Evolutionary conservation across 1,140 invertebrate genomes (phyloP).

Genomic region (Cydia splendana): DNA sequence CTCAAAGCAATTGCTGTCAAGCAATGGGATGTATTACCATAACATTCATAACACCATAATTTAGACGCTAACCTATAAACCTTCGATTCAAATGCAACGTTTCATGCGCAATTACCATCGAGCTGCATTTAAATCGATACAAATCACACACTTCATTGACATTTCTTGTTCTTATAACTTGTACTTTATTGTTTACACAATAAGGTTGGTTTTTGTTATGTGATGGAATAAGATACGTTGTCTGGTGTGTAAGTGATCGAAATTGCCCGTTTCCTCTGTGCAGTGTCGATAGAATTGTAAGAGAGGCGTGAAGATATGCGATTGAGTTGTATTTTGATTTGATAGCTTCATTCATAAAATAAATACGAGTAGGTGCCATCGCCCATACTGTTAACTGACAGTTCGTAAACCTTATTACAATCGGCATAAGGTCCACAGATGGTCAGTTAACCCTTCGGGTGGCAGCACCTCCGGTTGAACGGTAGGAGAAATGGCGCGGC

Average conservation of each 20-base stretch:
- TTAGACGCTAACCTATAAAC: neutral
- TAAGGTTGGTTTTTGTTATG: neutral
- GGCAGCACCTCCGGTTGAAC: too few relatives aligned
- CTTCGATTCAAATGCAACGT: neutral
- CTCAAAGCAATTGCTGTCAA: neutral
- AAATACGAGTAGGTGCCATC: neutral
- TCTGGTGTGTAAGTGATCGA: neutral
- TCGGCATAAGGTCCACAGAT: too few relatives aligned
- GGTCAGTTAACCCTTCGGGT: too few relatives aligned
- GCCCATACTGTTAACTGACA: too few relatives aligned
- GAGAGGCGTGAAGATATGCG: neutral
- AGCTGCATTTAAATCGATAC: constrained; percentile 4
- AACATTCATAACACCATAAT: neutral
- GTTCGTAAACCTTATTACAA: too few relatives aligned
- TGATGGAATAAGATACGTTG: neutral
- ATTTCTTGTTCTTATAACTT: neutral
- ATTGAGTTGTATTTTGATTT: neutral
- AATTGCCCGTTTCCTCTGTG: constrained; percentile 4
- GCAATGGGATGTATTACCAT: neutral
- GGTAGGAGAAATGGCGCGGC: too few relatives aligned
- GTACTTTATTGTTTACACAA: neutral
- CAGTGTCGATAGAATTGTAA: neutral
- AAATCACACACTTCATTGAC: neutral
- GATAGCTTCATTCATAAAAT: constrained; percentile 3
- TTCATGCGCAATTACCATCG: neutral